Evolutionary conservation across 2,797 vertebrate genomes (phyloP).

Genomic region (Microctenopoma steveboyesi): DNA sequence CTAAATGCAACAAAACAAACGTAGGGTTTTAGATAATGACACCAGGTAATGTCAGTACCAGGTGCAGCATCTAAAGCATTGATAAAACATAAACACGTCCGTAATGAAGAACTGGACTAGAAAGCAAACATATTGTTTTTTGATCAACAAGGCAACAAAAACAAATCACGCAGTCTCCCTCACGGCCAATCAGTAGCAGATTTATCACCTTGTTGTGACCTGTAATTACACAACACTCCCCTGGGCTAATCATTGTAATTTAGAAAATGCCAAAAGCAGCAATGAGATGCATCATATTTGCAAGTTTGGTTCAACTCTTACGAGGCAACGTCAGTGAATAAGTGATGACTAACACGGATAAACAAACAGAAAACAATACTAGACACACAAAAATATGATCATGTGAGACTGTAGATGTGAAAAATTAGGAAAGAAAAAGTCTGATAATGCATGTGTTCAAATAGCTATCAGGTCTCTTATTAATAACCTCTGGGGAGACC

Average conservation of each 20-base stretch:
- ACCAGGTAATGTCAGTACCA: slow-evolving; percentile 17
- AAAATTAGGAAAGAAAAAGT: slow-evolving; percentile 27
- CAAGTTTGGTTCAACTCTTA: slow-evolving; percentile 25
- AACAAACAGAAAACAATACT: neutral
- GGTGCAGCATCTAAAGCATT: slow-evolving; percentile 7
- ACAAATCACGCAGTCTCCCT: slow-evolving; percentile 12
- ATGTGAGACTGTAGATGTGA: slow-evolving; percentile 7
- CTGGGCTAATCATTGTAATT: slow-evolving; percentile 11
- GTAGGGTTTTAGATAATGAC: slow-evolving; percentile 25
- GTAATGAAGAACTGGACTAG: neutral
- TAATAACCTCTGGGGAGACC: slow-evolving; percentile 43
- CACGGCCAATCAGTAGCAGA: slow-evolving; percentile 4
- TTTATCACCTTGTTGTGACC: slow-evolving; percentile 35
- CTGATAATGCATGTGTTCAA: slow-evolving; percentile 37
- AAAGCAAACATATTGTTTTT: slow-evolving; percentile 5
- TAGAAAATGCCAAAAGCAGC: slow-evolving; percentile 19
- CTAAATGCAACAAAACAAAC: slow-evolving; percentile 16
- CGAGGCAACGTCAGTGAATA: slow-evolving; percentile 24
- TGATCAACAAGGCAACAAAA: slow-evolving; percentile 23
- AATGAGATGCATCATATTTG: slow-evolving; percentile 7
- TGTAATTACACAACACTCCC: slow-evolving; percentile 11
- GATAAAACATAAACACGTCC: slow-evolving; percentile 19
- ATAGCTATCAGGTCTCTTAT: slow-evolving; percentile 49
- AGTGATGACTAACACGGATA: slow-evolving; percentile 17
- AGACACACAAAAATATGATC: neutral